Evolutionary conservation across 2,113 vertebrate species (phyloP).

Genomic region (Eptatretus burgeri): DNA sequence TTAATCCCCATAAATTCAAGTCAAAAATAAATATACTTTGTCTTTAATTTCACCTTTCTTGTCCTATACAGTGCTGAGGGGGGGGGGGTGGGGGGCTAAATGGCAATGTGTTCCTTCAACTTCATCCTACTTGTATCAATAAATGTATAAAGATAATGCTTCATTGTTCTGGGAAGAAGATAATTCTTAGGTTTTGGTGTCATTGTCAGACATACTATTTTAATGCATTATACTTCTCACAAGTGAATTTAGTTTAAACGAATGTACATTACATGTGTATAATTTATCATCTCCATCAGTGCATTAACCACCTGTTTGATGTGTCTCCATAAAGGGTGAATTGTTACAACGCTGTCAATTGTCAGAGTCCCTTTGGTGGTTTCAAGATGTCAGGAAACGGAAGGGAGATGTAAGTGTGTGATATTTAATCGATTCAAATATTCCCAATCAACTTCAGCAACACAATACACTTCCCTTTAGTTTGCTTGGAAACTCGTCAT

Average conservation of each 20-base stretch:
- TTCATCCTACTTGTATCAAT: too few relatives aligned
- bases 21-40: too few relatives aligned
- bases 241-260: background rate
- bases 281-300: background rate
- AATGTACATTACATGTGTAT: background rate
- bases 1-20: too few relatives aligned
- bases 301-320: conserved; percentile 12
- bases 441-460: too few relatives aligned
- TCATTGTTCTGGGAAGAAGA: background rate
- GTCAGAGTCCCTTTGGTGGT: conserved; percentile 91
- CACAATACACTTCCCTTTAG: too few relatives aligned
- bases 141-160: background rate
- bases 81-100: too few relatives aligned
- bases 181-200: background rate
- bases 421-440: background rate
- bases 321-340: conserved; percentile 43
- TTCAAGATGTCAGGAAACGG: conserved; percentile 99
- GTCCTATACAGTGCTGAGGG: too few relatives aligned
- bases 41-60: too few relatives aligned
- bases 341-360: conserved; percentile 91
- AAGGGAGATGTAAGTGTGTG: conserved; percentile 76
- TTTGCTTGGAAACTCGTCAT: too few relatives aligned
- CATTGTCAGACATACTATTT: background rate
- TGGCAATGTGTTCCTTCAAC: too few relatives aligned
- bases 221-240: background rate